A percentile compares a stretch with the other conserved stretches of the same genome.
phyloP scores from a whole-genome alignment of 2,113 vertebrate species.

The Sander vitreus region DNA sequence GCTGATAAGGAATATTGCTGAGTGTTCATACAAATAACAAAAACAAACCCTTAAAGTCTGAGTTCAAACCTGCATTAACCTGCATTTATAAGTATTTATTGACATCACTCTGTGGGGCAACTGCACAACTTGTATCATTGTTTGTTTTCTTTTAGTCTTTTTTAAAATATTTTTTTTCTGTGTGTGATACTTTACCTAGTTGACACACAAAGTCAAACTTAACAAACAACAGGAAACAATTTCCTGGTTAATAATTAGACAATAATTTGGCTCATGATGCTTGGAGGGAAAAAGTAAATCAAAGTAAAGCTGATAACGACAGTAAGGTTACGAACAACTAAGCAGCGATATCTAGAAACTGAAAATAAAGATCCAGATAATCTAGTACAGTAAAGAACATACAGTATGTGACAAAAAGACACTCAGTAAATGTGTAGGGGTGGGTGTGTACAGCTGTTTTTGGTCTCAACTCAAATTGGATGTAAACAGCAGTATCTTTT shows the following conservation, averaged over 20 bases:
- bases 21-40: not conserved
- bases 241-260: constrained; percentile 27
- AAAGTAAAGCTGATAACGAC: too few relatives aligned
- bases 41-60: not conserved
- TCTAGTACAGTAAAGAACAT: not conserved
- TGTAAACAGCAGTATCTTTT: not conserved
- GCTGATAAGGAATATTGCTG: not conserved
- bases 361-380: not conserved
- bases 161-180: not conserved
- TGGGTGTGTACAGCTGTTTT: not conserved
- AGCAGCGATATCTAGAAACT: not conserved
- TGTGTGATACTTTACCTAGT: not conserved
- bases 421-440: not conserved
- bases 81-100: not conserved
- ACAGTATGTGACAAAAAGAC: not conserved
- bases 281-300: not conserved
- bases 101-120: too few relatives aligned
- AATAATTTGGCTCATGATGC: not conserved
- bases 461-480: not conserved
- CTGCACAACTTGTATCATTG: not conserved
- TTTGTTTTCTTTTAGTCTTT: not conserved
- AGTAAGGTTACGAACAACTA: not conserved
- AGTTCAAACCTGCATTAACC: not conserved
- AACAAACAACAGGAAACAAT: not conserved
- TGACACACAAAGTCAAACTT: not conserved